phyloP scores from a whole-genome alignment of 2,888 invertebrate species.

The Cerastoderma edule region DNA sequence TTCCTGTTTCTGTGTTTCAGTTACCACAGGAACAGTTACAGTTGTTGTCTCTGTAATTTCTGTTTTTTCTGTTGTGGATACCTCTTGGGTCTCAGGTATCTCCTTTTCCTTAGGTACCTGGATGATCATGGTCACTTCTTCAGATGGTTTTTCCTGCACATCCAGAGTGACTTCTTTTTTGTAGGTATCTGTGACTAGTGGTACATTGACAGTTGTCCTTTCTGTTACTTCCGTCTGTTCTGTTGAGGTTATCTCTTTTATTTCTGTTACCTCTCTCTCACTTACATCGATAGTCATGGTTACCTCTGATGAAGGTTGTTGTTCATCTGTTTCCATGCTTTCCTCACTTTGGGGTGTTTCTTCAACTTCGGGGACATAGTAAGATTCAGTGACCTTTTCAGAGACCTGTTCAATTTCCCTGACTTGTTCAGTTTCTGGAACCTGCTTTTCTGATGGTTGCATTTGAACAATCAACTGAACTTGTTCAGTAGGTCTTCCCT shows the following conservation, averaged over 20 bases:
- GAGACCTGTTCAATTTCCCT: constrained; percentile 55
- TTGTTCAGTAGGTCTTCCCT: constrained; percentile 71
- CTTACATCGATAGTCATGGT: constrained; percentile 58
- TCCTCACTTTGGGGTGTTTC: constrained; percentile 62
- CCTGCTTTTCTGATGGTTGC: constrained; percentile 62
- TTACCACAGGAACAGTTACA: constrained; percentile 49
- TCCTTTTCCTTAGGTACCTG: constrained; percentile 62
- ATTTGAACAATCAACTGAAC: constrained; percentile 74
- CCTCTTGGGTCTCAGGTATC: constrained; percentile 59
- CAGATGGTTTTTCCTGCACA: constrained; percentile 66
- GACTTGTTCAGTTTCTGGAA: constrained; percentile 60
- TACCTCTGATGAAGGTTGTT: constrained; percentile 61
- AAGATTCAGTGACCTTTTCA: constrained; percentile 60
- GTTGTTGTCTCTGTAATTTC: constrained; percentile 43
- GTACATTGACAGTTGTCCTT: constrained; percentile 41
- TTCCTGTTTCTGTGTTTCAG: constrained; percentile 63
- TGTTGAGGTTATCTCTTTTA: constrained; percentile 54
- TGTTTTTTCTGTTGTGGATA: constrained; percentile 55
- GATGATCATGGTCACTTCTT: constrained; percentile 74
- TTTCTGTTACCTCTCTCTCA: constrained; percentile 59
- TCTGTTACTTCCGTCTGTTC: constrained; percentile 56
- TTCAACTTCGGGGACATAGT: constrained; percentile 58
- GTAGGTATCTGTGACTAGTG: constrained; percentile 55
- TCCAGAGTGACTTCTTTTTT: constrained; percentile 71
- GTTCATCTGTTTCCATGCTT: constrained; percentile 60